Percentiles rank a stretch among this genome's conserved stretches.
Conservation (phyloP, 2,113 vertebrate genomes). For the Ondatra zibethicus region DNA sequence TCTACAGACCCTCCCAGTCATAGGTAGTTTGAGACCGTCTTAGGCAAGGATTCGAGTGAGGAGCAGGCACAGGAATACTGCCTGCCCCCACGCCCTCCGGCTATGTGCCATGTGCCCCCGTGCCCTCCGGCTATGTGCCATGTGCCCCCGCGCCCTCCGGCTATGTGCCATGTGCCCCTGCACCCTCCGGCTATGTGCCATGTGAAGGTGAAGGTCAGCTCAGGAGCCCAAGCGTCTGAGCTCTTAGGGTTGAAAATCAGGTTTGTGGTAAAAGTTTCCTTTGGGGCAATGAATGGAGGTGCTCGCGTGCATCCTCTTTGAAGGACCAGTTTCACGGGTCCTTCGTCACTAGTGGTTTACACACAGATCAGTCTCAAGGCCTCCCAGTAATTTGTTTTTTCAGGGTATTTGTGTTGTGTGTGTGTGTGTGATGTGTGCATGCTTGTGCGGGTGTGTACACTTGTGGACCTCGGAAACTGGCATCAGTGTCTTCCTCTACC, state of each 20-base stretch:
- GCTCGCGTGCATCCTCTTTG: rapidly evolving
- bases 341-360: not conserved
- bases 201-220: not conserved
- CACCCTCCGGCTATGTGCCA: no score
- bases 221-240: not conserved
- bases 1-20: not conserved
- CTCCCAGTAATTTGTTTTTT: not conserved
- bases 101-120: not conserved
- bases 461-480: not conserved
- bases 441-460: not conserved
- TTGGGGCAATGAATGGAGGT: not conserved
- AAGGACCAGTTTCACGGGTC: not conserved
- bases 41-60: not conserved
- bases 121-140: no score
- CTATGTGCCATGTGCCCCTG: no score
- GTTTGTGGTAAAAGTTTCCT: not conserved
- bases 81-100: no score
- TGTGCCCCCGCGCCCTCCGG: no score
- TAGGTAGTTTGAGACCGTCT: not conserved
- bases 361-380: not conserved
- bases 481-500: not conserved
- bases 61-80: not conserved
- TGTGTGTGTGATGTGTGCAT: not conserved
- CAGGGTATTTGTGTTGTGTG: not conserved
- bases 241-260: not conserved